Evolutionary conservation across 1,140 invertebrate genomes (phyloP).

Genomic region (Drosophila willistoni): DNA sequence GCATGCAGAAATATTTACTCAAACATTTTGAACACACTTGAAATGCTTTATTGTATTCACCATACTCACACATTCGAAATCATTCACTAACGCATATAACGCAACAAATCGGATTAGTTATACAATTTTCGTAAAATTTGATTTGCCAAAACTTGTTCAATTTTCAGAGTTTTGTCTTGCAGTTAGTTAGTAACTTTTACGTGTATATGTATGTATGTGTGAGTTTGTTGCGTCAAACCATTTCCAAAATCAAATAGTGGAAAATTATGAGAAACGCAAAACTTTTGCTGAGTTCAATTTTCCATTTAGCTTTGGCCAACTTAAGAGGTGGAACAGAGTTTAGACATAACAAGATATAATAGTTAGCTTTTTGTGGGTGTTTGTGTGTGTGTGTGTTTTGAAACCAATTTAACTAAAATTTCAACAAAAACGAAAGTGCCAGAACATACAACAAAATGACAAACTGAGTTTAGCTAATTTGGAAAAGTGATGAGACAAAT

Average conservation of each 20-base stretch:
- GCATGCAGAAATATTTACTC: slow-evolving; percentile 1
- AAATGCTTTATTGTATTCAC: background rate
- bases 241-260: slow-evolving; percentile 9
- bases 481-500: background rate
- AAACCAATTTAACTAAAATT: slow-evolving; percentile 3
- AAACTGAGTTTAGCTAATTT: no score
- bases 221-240: background rate
- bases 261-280: slow-evolving; percentile 11
- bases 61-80: background rate
- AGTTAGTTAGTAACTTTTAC: background rate
- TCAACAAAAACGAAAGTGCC: background rate
- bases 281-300: slow-evolving; percentile 8
- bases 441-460: no score
- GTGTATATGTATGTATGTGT: background rate
- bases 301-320: slow-evolving; percentile 2
- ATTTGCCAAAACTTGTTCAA: slow-evolving; percentile 14
- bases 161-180: slow-evolving; percentile 5
- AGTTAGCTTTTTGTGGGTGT: background rate
- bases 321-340: background rate
- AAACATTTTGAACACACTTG: slow-evolving; percentile 4
- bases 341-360: no score
- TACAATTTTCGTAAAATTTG: slow-evolving; percentile 11
- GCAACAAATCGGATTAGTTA: background rate
- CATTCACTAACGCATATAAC: background rate
- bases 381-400: background rate